Conservation (phyloP, 2,888 invertebrate species). For the Carpatolechia fugitivella region DNA sequence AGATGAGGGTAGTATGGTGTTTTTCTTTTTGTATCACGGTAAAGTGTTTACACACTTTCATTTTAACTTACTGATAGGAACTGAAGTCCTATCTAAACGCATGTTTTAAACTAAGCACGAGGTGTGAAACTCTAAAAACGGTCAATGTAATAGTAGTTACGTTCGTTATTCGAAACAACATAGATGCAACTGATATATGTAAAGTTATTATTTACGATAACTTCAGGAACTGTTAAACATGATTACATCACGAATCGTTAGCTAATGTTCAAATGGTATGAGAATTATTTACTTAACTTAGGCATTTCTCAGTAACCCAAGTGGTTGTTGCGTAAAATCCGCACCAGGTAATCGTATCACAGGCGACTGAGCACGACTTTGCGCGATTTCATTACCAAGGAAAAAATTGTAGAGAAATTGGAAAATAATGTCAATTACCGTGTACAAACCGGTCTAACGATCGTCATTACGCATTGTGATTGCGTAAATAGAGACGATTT, state of each 20-base stretch:
- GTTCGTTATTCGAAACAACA: no score
- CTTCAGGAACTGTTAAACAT: no score
- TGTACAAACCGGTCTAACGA: constrained; percentile 63
- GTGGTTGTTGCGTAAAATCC: constrained; percentile 19
- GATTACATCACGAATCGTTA: not conserved
- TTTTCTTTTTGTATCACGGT: no score
- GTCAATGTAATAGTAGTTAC: no score
- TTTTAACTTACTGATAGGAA: no score
- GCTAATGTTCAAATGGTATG: constrained; percentile 6
- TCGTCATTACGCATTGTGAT: constrained; percentile 75
- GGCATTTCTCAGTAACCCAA: constrained; percentile 7
- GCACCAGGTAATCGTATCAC: constrained; percentile 26
- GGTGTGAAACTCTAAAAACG: no score
- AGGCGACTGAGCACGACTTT: constrained; percentile 56
- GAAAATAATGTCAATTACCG: constrained; percentile 77
- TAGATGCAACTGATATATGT: no score
- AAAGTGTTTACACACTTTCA: no score
- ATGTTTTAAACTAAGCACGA: no score
- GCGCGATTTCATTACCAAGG: constrained; percentile 64
- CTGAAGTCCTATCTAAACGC: no score
- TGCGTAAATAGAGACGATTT: constrained; percentile 70
- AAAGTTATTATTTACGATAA: no score
- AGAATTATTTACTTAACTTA: constrained; percentile 8
- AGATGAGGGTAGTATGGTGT: no score
- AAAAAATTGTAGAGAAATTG: constrained; percentile 67